Conservation (phyloP, 2,888 invertebrate species). For the Coremacera marginata region DNA sequence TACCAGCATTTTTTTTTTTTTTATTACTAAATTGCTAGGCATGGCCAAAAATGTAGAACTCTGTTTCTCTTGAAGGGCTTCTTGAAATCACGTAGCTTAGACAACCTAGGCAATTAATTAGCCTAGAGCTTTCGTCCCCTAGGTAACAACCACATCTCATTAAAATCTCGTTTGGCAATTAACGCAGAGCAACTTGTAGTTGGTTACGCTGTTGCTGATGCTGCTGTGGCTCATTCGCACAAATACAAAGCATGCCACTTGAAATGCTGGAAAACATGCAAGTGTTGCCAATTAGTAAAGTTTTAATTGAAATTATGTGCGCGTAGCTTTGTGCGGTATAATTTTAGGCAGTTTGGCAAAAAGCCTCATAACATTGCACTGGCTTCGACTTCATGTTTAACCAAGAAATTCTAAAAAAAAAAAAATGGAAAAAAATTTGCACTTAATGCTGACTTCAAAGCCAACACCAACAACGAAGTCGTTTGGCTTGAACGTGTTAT, state of each 20-base stretch:
- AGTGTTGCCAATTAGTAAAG: conserved; percentile 36
- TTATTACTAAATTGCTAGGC: too few species aligned
- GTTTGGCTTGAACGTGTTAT: neutral
- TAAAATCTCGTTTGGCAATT: conserved; percentile 31
- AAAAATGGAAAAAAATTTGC: too few species aligned
- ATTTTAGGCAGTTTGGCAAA: neutral
- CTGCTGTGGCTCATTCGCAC: neutral
- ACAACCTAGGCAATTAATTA: conserved; percentile 17
- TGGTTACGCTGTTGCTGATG: neutral
- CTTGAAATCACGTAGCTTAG: neutral
- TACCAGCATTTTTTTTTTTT: too few species aligned
- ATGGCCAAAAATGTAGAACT: neutral
- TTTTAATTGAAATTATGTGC: conserved; percentile 34
- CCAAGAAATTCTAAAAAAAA: neutral
- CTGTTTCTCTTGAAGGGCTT: neutral
- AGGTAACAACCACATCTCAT: conserved; percentile 25
- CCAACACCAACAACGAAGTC: too few species aligned
- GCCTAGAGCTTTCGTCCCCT: neutral
- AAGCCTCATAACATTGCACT: neutral
- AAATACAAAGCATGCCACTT: neutral
- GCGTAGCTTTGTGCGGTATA: neutral
- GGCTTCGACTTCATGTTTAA: neutral
- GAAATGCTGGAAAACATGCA: conserved; percentile 13
- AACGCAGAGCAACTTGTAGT: conserved; percentile 6
- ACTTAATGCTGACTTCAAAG: too few species aligned